Percentiles rank a stretch among this genome's conserved stretches.
Conservation (phyloP, 2,888 invertebrate genomes). For the Parelbella ahira region DNA sequence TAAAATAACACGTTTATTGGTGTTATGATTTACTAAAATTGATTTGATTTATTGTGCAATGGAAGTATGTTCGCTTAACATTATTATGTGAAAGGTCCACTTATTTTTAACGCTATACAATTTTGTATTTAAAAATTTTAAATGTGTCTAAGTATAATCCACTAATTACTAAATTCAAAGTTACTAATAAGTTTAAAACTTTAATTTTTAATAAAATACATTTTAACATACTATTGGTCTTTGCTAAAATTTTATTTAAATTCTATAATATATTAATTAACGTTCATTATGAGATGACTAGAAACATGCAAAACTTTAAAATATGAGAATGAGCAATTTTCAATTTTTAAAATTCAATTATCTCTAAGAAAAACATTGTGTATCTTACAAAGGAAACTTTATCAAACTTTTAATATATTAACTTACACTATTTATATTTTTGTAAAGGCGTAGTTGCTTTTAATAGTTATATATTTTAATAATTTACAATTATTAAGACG, state of each 20-base stretch:
- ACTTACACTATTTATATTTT: too few species aligned
- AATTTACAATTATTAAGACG: too few species aligned
- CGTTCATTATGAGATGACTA: conserved; percentile 55
- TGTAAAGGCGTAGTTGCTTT: too few species aligned
- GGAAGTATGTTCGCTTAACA: too few species aligned
- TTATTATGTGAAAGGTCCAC: too few species aligned
- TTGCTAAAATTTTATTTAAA: conserved; percentile 57
- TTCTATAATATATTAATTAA: conserved; percentile 33
- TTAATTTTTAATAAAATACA: conserved; percentile 54
- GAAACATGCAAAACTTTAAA: conserved; percentile 54
- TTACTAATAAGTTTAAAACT: conserved; percentile 40
- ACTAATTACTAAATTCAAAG: conserved; percentile 46
- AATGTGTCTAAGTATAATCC: conserved; percentile 51
- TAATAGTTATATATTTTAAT: too few species aligned
- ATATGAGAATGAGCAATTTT: conserved; percentile 64
- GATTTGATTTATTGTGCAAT: too few species aligned
- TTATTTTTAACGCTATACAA: conserved; percentile 26
- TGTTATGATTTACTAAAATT: too few species aligned
- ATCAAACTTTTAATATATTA: too few species aligned
- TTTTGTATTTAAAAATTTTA: conserved; percentile 40
- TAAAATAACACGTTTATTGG: too few species aligned
- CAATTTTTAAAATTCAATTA: conserved; percentile 38
- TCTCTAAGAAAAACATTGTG: conserved; percentile 25
- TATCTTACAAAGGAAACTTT: conserved; percentile 31
- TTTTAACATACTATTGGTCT: conserved; percentile 72